Evolutionary conservation across 2,797 vertebrate genomes (phyloP).

Genomic region (Pangasius djambal): DNA sequence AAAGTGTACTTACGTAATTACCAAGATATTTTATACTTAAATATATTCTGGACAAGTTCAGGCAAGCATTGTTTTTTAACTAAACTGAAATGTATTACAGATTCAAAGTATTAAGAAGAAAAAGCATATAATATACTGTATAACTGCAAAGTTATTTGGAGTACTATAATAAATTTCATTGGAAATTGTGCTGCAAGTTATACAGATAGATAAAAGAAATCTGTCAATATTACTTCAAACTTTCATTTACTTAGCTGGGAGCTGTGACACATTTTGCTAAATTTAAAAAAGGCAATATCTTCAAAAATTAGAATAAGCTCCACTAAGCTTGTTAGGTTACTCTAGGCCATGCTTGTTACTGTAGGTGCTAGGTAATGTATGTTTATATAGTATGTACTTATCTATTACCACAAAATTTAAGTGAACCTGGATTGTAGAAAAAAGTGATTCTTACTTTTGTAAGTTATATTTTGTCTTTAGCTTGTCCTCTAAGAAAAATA

Average conservation of each 20-base stretch:
- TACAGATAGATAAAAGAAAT: not conserved
- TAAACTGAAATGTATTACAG: too few relatives aligned
- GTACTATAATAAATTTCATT: not conserved
- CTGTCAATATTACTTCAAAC: not conserved
- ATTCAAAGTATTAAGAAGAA: not conserved
- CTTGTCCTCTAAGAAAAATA: not conserved
- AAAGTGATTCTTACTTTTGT: not conserved
- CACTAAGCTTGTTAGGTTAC: not conserved
- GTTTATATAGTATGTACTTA: not conserved
- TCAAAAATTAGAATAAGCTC: not conserved
- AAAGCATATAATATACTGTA: not conserved
- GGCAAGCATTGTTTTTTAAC: not conserved
- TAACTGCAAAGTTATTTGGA: not conserved
- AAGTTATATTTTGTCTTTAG: not conserved
- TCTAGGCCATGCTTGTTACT: not conserved
- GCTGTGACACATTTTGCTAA: not conserved
- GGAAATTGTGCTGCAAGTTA: not conserved
- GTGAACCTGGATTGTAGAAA: not conserved
- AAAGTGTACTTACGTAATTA: not conserved
- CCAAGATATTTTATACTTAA: not conserved
- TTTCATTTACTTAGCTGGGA: not conserved
- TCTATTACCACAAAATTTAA: not conserved
- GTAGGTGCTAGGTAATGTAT: not conserved
- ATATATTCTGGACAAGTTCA: not conserved
- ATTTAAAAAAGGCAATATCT: not conserved